Percentiles rank a stretch among this genome's conserved stretches.
Evolutionary conservation across 2,797 vertebrate species (phyloP).

Genomic region (Eulemur mongoz): DNA sequence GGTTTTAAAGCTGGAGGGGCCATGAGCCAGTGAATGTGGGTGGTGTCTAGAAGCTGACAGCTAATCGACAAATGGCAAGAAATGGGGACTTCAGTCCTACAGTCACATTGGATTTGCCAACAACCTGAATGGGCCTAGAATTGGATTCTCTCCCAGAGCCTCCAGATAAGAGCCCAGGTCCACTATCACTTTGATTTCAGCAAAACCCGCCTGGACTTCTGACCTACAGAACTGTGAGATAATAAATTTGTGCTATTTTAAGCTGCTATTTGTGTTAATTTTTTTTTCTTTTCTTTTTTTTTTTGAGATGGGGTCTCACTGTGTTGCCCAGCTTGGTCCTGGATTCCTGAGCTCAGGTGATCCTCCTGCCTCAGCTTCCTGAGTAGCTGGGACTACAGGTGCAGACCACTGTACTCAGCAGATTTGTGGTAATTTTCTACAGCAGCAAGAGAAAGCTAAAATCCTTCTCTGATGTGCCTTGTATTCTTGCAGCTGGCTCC

Average conservation of each 20-base stretch:
- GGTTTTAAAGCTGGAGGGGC: not conserved
- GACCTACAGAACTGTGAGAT: not conserved
- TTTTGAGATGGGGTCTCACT: too few species aligned
- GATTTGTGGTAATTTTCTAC: not conserved
- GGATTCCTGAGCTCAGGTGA: too few species aligned
- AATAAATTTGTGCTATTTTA: not conserved
- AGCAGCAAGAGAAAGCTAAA: not conserved
- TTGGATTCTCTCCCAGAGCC: not conserved
- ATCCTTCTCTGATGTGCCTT: not conserved
- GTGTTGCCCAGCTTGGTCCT: too few species aligned
- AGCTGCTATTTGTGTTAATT: not conserved
- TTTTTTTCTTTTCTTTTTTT: too few species aligned
- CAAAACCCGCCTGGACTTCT: not conserved
- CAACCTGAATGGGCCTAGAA: not conserved
- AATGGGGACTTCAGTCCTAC: not conserved
- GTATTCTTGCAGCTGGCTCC: not conserved
- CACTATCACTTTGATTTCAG: not conserved
- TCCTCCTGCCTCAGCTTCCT: too few species aligned
- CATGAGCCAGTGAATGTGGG: too few species aligned
- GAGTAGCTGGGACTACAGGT: too few species aligned
- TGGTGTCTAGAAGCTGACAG: not conserved
- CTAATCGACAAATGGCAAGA: not conserved
- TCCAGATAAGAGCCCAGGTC: not conserved
- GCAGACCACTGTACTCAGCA: too few species aligned
- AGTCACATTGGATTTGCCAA: not conserved